Evolutionary conservation across 2,113 vertebrate species (phyloP).

Genomic region (Bubo scandiacus): DNA sequence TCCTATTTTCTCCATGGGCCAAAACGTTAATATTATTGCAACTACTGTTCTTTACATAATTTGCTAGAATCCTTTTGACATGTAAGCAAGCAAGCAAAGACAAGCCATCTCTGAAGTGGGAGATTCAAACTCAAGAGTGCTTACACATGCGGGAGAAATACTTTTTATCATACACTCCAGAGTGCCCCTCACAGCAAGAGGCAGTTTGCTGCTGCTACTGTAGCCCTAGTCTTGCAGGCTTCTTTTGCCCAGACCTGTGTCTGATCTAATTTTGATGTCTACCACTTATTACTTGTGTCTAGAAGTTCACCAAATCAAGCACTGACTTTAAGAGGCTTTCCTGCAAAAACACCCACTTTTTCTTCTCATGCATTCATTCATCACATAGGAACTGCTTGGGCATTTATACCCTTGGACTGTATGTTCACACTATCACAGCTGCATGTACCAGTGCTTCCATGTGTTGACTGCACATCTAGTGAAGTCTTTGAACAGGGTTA

Average conservation of each 20-base stretch:
- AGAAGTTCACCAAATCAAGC: not conserved
- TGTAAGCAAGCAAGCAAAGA: not conserved
- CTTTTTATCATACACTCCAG: not conserved
- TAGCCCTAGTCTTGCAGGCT: no score
- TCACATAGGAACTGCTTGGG: not conserved
- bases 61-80: not conserved
- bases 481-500: not conserved
- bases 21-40: not conserved
- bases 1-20: not conserved
- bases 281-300: not conserved
- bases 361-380: not conserved
- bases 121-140: not conserved
- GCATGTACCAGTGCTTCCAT: not conserved
- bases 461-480: not conserved
- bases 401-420: not conserved
- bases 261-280: not conserved
- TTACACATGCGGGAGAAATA: not conserved
- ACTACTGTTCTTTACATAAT: not conserved
- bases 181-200: not conserved
- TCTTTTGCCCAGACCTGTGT: fast-evolving
- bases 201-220: not conserved
- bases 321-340: fast-evolving
- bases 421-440: not conserved
- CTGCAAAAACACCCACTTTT: not conserved
- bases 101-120: not conserved